Conservation (phyloP, 1,140 invertebrate species). For the Tetramorium alpestre region DNA sequence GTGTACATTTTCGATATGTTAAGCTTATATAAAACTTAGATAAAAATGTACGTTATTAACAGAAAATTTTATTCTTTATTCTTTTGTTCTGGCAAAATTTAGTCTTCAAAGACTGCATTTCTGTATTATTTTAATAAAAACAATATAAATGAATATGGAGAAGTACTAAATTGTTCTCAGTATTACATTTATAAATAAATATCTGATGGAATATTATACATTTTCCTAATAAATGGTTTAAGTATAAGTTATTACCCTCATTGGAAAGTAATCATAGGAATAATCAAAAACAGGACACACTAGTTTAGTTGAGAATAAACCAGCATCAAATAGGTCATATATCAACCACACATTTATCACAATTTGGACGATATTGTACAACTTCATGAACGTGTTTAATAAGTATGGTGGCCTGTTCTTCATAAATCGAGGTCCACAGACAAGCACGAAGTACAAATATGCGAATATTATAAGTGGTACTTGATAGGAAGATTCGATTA, state of each 20-base stretch:
- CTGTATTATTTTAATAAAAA: neutral
- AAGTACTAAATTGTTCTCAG: neutral
- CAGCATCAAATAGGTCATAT: conserved; percentile 73
- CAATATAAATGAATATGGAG: neutral
- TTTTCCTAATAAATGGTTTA: neutral
- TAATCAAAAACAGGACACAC: conserved; percentile 71
- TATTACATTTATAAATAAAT: neutral
- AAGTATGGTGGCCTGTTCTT: conserved; percentile 87
- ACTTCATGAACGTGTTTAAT: conserved; percentile 86
- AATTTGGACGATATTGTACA: conserved; percentile 88
- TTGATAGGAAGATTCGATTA: conserved; percentile 30
- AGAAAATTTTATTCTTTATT: neutral
- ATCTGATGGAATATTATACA: neutral
- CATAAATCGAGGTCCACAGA: conserved; percentile 87
- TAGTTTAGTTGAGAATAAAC: conserved; percentile 68
- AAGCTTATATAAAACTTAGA: neutral
- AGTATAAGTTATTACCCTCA: conserved; percentile 37
- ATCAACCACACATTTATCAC: conserved; percentile 84
- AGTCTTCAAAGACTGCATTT: neutral
- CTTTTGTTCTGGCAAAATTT: neutral
- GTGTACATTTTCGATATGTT: neutral
- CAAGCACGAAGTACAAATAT: conserved; percentile 85
- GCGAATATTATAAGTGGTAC: conserved; percentile 57
- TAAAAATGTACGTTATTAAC: neutral
- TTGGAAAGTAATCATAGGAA: neutral